phyloP scores from a whole-genome alignment of 1,140 invertebrate species.

The Calycopis cecrops region DNA sequence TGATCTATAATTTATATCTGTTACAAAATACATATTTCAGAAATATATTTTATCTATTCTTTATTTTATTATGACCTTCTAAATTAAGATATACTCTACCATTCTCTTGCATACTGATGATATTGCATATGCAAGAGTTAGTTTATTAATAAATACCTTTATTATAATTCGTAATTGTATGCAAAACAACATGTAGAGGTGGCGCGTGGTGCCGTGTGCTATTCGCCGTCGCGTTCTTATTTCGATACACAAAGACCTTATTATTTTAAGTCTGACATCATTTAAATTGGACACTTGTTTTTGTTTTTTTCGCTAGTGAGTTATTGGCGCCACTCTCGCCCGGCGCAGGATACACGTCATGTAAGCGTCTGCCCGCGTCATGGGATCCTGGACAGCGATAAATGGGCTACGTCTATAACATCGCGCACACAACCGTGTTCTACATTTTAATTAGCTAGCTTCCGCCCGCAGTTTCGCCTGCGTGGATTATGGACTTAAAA shows the following conservation, averaged over 20 bases:
- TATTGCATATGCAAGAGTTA: no score
- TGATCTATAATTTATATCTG: no score
- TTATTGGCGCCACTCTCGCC: slow-evolving; percentile 1
- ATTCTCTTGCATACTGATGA: no score
- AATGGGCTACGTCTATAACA: not conserved
- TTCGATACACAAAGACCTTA: slow-evolving; percentile 4
- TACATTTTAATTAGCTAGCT: no score
- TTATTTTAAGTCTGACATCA: not conserved
- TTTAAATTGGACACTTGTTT: not conserved
- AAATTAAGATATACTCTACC: no score
- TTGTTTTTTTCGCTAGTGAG: not conserved
- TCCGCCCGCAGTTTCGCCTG: no score
- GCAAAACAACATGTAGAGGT: not conserved
- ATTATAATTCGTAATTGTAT: no score
- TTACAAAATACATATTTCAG: no score
- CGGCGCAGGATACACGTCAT: slow-evolving; percentile 3
- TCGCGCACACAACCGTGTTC: not conserved
- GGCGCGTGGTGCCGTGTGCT: not conserved
- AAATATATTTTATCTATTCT: no score
- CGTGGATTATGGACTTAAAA: no score
- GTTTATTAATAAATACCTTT: no score
- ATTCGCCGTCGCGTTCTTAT: not conserved
- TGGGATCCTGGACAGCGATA: not conserved
- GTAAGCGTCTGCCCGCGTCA: slow-evolving; percentile 5
- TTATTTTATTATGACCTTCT: no score